Evolutionary conservation across 2,888 invertebrate species (phyloP).

Genomic region (Scaptomyza caliginosa): DNA sequence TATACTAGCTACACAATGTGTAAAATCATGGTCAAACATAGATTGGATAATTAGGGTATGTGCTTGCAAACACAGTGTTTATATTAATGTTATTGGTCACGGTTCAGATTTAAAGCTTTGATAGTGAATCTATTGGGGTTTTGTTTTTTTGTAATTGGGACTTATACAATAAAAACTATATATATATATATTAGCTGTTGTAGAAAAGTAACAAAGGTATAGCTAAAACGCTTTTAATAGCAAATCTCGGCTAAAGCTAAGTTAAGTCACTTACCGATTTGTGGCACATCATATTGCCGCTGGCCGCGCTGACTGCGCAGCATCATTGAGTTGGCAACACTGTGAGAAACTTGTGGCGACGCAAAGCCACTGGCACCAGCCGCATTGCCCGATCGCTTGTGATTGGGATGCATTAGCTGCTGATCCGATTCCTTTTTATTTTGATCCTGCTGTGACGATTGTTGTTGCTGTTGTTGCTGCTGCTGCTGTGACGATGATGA

Average conservation of each 20-base stretch:
- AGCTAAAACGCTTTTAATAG: not conserved
- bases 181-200: too few species aligned
- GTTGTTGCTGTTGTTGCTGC: slow-evolving; percentile 18
- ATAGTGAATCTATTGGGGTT: not conserved
- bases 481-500: slow-evolving; percentile 22
- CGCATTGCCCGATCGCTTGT: slow-evolving; percentile 79
- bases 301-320: slow-evolving; percentile 90
- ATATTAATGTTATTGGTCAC: slow-evolving; percentile 3
- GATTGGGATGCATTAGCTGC: slow-evolving; percentile 77
- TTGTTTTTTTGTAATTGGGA: too few species aligned
- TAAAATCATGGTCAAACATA: not conserved
- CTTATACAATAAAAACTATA: too few species aligned
- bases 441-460: slow-evolving; percentile 46
- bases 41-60: slow-evolving; percentile 17
- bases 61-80: not conserved
- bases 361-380: slow-evolving; percentile 48
- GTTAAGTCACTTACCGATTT: slow-evolving; percentile 88
- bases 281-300: slow-evolving; percentile 93
- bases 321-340: slow-evolving; percentile 91
- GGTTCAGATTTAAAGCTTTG: slow-evolving; percentile 1
- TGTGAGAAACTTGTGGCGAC: slow-evolving; percentile 84
- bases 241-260: not conserved
- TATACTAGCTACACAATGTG: not conserved
- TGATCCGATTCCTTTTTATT: slow-evolving; percentile 65
- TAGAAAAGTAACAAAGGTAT: too few species aligned